These are phyloP conservation scores for Carabus problematicus DNA, from an alignment of 2,888 invertebrate genomes.

Conservation along the genomic window DNA sequence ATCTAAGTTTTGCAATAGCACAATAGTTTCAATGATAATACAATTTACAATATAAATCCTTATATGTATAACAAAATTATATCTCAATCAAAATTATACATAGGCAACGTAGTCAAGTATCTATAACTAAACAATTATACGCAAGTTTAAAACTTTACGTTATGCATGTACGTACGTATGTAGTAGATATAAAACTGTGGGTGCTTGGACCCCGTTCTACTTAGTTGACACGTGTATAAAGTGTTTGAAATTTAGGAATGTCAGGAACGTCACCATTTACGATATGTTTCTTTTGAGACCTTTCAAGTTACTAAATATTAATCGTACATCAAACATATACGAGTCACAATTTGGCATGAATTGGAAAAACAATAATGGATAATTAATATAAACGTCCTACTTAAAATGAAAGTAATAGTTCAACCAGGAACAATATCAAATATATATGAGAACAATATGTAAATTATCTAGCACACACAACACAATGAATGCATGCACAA, in stretches of 20 bases:
- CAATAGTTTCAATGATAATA: conserved; percentile 38
- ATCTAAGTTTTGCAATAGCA: conserved; percentile 42
- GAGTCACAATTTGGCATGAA: conserved; percentile 19
- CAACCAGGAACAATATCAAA: conserved; percentile 30
- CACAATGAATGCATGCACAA: background rate
- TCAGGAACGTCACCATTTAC: conserved; percentile 30
- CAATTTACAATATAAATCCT: conserved; percentile 24
- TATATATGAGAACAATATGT: background rate
- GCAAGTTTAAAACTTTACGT: conserved; percentile 24
- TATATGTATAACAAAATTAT: conserved; percentile 21
- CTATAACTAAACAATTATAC: conserved; percentile 28
- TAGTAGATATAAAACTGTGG: background rate
- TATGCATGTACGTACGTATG: background rate
- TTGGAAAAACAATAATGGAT: conserved; percentile 1
- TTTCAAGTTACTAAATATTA: background rate
- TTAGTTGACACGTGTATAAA: conserved; percentile 4
- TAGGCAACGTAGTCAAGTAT: conserved; percentile 5
- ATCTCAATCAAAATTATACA: conserved; percentile 2
- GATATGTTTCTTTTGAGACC: conserved; percentile 30
- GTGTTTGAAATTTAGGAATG: conserved; percentile 29
- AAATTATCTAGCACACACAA: background rate
- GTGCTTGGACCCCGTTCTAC: background rate
- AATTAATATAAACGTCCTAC: conserved; percentile 2
- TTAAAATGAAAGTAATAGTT: conserved; percentile 4
- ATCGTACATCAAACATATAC: background rate